Evolutionary conservation across 2,888 invertebrate genomes (phyloP).

Genomic region (Sclerodermus sp.): DNA sequence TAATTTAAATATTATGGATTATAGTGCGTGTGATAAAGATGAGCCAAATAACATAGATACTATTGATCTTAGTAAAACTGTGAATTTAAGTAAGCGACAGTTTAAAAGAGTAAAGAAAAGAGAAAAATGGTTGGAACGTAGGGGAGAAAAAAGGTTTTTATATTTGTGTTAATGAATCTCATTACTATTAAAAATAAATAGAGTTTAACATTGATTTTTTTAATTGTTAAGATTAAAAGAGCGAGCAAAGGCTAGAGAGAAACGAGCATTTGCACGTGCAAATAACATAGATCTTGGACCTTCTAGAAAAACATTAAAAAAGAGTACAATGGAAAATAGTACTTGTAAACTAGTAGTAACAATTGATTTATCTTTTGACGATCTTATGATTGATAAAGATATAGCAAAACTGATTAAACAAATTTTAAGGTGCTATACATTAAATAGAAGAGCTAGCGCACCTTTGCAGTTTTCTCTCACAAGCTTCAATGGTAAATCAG

Average conservation of each 20-base stretch:
- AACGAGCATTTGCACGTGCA: conserved; percentile 69
- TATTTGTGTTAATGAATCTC: not conserved
- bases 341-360: conserved; percentile 72
- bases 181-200: not conserved
- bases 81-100: conserved; percentile 62
- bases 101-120: conserved; percentile 70
- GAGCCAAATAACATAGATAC: too few species aligned
- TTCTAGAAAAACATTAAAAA: conserved; percentile 78
- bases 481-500: conserved; percentile 75
- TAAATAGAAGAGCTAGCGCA: conserved; percentile 78
- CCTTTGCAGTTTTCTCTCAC: conserved; percentile 85
- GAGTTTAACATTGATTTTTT: conserved; percentile 3
- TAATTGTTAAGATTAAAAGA: conserved; percentile 62
- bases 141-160: conserved; percentile 67
- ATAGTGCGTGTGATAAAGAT: too few species aligned
- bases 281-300: conserved; percentile 76
- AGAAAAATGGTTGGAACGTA: conserved; percentile 73
- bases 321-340: conserved; percentile 70
- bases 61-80: too few species aligned
- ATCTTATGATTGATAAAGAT: conserved; percentile 88
- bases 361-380: conserved; percentile 89
- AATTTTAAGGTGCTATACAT: conserved; percentile 85
- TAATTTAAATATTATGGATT: too few species aligned
- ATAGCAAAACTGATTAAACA: conserved; percentile 88
- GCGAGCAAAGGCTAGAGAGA: conserved; percentile 70